Evolutionary conservation across 2,797 vertebrate species (phyloP).

Genomic region (Danio jaintianensis): DNA sequence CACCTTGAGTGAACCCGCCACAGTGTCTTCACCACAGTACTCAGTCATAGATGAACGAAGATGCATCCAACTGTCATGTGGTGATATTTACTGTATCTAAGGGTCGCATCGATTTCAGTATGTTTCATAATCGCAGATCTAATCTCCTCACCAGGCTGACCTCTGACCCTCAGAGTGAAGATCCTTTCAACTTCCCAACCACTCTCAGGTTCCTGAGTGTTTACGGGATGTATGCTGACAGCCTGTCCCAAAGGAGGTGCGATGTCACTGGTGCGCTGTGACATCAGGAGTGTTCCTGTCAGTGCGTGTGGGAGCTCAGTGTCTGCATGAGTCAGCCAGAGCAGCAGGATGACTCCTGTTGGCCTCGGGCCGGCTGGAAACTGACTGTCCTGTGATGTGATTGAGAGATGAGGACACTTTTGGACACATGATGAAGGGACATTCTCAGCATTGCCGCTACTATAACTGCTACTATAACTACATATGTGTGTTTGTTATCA

Average conservation of each 20-base stretch:
- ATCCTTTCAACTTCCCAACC: background rate
- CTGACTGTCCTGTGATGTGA: background rate
- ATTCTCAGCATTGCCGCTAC: background rate
- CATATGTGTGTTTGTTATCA: background rate
- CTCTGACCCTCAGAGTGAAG: background rate
- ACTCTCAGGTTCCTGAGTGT: constrained; percentile 39
- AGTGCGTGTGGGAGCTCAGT: constrained; percentile 41
- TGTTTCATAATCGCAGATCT: background rate
- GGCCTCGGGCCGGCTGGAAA: constrained; percentile 4
- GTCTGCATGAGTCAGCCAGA: constrained; percentile 40
- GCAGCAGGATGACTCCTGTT: constrained; percentile 25
- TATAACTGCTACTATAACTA: background rate
- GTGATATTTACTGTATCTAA: constrained; percentile 9
- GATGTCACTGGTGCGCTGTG: constrained; percentile 57
- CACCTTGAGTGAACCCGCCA: background rate
- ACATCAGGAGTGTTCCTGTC: constrained; percentile 59
- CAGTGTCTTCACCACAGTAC: constrained; percentile 7
- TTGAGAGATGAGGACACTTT: background rate
- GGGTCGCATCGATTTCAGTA: constrained; percentile 13
- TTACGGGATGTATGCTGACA: constrained; percentile 55
- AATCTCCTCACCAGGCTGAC: constrained; percentile 3
- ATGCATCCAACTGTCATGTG: background rate
- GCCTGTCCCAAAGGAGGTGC: constrained; percentile 58
- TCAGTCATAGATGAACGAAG: constrained; percentile 8
- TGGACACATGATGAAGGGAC: constrained; percentile 1